phyloP scores from a whole-genome alignment of 2,888 invertebrate genomes.

The Drosophila suboccidentalis region DNA sequence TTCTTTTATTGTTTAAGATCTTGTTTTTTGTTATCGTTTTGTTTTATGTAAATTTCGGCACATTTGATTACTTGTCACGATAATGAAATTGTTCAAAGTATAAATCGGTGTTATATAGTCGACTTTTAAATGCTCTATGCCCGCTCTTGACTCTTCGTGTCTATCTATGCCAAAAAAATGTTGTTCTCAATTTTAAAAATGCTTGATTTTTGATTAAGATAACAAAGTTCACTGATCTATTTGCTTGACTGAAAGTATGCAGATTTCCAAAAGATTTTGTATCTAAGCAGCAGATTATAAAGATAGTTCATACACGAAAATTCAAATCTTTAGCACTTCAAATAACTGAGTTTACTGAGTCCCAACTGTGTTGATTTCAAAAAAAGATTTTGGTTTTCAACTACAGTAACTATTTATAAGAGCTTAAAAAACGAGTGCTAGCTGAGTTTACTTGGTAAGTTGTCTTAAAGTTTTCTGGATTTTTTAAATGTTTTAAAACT shows the following conservation, averaged over 20 bases:
- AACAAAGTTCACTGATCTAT: constrained; percentile 18
- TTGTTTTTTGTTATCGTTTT: constrained; percentile 9
- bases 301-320: not conserved
- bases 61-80: constrained; percentile 64
- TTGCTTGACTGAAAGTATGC: not conserved
- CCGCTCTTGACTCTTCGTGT: constrained; percentile 8
- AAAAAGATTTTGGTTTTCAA: not conserved
- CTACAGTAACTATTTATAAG: not conserved
- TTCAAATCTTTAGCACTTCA: not conserved
- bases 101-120: constrained; percentile 44
- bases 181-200: not conserved
- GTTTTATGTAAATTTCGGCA: constrained; percentile 64
- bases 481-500: not conserved
- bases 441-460: not conserved
- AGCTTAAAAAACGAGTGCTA: not conserved
- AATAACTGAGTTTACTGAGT: not conserved
- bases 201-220: not conserved
- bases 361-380: not conserved
- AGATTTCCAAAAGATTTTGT: not conserved
- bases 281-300: not conserved
- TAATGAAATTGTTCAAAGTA: constrained; percentile 33
- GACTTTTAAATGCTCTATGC: constrained; percentile 32
- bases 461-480: not conserved
- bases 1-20: not conserved
- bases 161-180: constrained; percentile 13